These are phyloP conservation scores for Oncorhynchus clarkii DNA, from an alignment of 2,113 vertebrate genomes.

Conservation along the genomic window DNA sequence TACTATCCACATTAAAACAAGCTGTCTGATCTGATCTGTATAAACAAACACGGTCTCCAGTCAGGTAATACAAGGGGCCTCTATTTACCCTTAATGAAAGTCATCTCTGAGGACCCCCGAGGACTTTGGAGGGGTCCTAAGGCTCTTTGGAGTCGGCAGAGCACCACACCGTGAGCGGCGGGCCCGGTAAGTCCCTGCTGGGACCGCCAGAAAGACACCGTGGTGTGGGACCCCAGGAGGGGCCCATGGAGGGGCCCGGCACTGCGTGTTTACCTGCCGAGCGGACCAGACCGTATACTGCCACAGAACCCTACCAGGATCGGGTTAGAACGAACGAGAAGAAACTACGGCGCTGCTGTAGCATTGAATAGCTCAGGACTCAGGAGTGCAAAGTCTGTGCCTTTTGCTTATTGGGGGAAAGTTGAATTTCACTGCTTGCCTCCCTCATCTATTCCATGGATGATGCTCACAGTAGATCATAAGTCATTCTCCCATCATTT, in stretches of 20 bases:
- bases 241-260: not conserved
- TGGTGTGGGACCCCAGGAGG: conserved; percentile 2
- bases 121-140: not conserved
- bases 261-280: not conserved
- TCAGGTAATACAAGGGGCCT: conserved; percentile 21
- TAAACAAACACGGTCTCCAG: conserved; percentile 11
- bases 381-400: not conserved
- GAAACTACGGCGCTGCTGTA: not conserved
- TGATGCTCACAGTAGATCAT: conserved; percentile 23
- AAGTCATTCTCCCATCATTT: conserved; percentile 12
- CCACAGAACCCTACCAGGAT: not conserved
- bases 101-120: not conserved
- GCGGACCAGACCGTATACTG: not conserved
- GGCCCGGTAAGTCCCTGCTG: conserved; percentile 17
- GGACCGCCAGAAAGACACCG: not conserved
- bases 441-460: not conserved
- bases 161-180: not conserved
- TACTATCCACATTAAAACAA: conserved; percentile 22
- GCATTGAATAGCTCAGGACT: too few relatives aligned
- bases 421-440: conserved; percentile 5
- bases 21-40: not conserved
- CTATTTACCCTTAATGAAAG: not conserved
- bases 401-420: not conserved
- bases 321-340: not conserved
- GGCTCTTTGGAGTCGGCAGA: not conserved